A percentile compares a stretch with the other conserved stretches of the same genome.
Conservation (phyloP, 2,113 vertebrate species). For the Sceloporus undulatus region DNA sequence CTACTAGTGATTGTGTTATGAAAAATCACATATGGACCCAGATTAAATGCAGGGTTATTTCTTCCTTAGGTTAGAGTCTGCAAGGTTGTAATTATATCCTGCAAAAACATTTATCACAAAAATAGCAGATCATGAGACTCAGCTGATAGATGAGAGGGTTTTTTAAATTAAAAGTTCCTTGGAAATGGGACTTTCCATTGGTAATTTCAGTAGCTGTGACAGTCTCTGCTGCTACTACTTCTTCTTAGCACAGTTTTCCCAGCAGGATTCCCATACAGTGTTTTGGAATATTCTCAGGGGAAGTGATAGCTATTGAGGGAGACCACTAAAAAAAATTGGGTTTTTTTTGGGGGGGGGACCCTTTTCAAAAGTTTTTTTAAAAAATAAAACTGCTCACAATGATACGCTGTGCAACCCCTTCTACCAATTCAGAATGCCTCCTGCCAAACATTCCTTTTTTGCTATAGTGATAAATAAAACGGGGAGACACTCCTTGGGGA, state of each 20-base stretch:
- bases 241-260: not conserved
- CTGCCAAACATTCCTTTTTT: not conserved
- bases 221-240: too few relatives aligned
- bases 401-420: not conserved
- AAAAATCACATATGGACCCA: too few relatives aligned
- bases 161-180: too few relatives aligned
- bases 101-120: not conserved
- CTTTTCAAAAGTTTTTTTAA: not conserved
- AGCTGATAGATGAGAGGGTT: not conserved
- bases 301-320: not conserved
- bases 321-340: not conserved
- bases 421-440: not conserved
- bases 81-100: not conserved
- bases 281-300: too few relatives aligned
- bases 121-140: slow-evolving; percentile 26
- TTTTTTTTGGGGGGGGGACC: not conserved
- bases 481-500: not conserved
- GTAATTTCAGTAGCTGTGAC: too few relatives aligned
- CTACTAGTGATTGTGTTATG: too few relatives aligned
- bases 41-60: too few relatives aligned
- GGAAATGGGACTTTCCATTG: too few relatives aligned
- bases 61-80: not conserved
- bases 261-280: not conserved
- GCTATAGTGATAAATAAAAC: not conserved
- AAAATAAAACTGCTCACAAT: not conserved